Conservation (phyloP, 2,113 vertebrate species). For the Rhipidura dahli region DNA sequence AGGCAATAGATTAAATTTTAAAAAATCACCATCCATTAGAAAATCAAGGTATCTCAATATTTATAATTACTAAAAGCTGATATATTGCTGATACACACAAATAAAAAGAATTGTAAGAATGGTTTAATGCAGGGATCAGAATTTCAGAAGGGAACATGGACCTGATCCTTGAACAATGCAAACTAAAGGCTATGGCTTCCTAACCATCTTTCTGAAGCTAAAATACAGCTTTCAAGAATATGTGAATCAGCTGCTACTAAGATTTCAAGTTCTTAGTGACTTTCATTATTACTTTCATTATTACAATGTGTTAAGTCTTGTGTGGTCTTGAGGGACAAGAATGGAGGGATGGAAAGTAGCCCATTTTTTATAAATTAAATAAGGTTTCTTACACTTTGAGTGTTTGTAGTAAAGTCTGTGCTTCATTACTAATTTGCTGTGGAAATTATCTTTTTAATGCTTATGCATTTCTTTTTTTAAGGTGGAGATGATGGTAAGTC, state of each 20-base stretch:
- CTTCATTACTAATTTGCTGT: not conserved
- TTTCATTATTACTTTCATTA: not conserved
- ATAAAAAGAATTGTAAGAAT: not conserved
- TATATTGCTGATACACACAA: not conserved
- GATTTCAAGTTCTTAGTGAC: not conserved
- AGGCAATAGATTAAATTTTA: not conserved
- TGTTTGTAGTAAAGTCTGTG: not conserved
- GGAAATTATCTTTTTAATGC: not conserved
- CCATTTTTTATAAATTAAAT: not conserved
- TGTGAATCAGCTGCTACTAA: not conserved
- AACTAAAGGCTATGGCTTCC: not conserved
- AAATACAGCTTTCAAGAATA: not conserved
- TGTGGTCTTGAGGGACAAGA: not conserved
- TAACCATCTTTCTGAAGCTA: not conserved
- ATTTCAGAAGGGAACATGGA: not conserved
- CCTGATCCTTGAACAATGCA: not conserved
- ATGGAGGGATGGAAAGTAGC: not conserved
- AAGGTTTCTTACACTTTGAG: not conserved
- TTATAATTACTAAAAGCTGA: not conserved
- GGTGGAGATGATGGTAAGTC: constrained; percentile 94
- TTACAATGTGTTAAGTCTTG: not conserved
- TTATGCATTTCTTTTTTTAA: constrained; percentile 36
- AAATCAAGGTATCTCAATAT: not conserved
- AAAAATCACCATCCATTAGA: not conserved
- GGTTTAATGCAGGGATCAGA: not conserved